Evolutionary conservation across 2,888 invertebrate species (phyloP), one percentile per base, ranked within the genome.

Genomic region (Allolobophora icterica): DNA sequence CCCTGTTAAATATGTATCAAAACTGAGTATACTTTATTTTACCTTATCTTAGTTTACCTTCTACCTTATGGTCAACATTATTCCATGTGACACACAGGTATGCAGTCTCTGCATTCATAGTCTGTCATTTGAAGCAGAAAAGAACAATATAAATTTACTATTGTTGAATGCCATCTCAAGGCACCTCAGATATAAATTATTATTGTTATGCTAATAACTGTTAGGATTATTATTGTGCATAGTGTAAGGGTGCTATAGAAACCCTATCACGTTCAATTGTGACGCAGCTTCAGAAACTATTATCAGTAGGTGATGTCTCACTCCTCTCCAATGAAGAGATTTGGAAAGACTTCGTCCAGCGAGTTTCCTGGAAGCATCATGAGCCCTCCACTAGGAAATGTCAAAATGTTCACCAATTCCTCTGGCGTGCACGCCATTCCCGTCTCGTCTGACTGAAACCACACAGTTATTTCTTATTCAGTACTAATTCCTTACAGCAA

Each of bases 381-480:
- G 21, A 35, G 35, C 21, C 87, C 87, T 34, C 87, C 87, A 38
- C 87, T 87, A 35, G 87, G 87, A 87, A 87, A 87, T 35, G 87
- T 87, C 87, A 87, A 38, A 38, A 87, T 87, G 24, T 87, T 38
- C 34, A 87, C 34, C 24, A 87, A 87, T 87, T 87, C 87, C n/a
- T 34, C 35, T 33, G 87, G 35, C 17, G 34, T 87, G 38, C 87
- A 87, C 5, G 35, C 87, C 87, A 87, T 87, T 38, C 34, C 87
- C 13, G 30, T 11, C 0, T n/a, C 8, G n/a, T 71, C 71, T 17
- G 17, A 0, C 71, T 71, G 71, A 71, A 71, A 71, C 30, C 71
- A 30, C 71, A 71, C 71, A 52, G 52, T 24, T 24, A 6, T 24
- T 52, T 71, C 15, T n/a, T 13, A 71, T 71, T 6, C 8, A 71